Conservation (phyloP, 1,140 invertebrate genomes). For the Drosophila dunni region DNA sequence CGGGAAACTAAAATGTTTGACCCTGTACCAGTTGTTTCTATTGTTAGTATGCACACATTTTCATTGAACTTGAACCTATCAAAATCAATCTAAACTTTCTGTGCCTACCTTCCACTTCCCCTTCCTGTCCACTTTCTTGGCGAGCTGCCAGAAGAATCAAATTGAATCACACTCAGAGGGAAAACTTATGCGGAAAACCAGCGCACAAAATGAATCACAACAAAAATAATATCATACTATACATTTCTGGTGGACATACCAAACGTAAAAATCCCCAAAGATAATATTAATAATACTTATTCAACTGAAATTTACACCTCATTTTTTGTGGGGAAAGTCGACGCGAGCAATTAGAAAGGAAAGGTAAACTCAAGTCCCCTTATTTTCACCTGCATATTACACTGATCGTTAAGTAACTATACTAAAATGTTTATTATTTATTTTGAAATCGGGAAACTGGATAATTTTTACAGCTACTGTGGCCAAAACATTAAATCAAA, state of each 20-base stretch:
- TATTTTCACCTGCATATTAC: conserved; percentile 23
- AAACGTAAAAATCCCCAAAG: background rate
- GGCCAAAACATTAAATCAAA: background rate
- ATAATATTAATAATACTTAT: conserved; percentile 26
- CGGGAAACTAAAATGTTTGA: background rate
- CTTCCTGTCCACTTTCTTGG: conserved; percentile 9
- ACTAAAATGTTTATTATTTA: conserved; percentile 3
- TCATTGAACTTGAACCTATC: conserved; percentile 52
- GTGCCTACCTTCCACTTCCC: background rate
- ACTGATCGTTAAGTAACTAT: background rate
- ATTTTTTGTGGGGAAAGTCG: conserved; percentile 27
- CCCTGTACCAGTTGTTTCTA: conserved; percentile 13
- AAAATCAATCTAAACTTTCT: conserved; percentile 21
- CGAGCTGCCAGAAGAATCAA: conserved; percentile 35
- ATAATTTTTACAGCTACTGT: conserved; percentile 4
- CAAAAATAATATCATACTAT: conserved; percentile 8
- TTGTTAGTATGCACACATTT: conserved; percentile 21
- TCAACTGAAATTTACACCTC: conserved; percentile 25
- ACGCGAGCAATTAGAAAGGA: conserved; percentile 37
- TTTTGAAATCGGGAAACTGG: conserved; percentile 6
- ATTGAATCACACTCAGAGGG: conserved; percentile 27
- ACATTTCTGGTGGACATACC: background rate
- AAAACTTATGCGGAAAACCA: background rate
- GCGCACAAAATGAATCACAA: conserved; percentile 3
- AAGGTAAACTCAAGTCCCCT: conserved; percentile 12